phyloP scores from a whole-genome alignment of 2,113 vertebrate species.

The Lycocorax pyrrhopterus region DNA sequence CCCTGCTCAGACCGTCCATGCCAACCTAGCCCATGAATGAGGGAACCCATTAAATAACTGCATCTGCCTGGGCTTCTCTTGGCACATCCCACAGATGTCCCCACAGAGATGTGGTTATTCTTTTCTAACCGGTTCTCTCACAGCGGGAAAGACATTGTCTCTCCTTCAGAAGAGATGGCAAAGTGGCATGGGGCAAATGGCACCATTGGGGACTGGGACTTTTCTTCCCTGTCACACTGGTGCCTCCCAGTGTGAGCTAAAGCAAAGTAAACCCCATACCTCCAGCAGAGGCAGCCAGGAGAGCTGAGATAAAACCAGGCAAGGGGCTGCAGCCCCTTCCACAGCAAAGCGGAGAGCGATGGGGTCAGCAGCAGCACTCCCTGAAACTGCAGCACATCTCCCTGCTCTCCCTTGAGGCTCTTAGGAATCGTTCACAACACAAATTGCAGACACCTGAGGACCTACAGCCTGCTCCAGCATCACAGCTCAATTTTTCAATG shows the following conservation, averaged over 20 bases:
- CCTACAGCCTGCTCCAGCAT: background rate
- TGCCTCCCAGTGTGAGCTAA: background rate
- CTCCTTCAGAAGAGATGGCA: background rate
- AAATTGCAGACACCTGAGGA: background rate
- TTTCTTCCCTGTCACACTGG: background rate
- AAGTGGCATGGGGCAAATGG: accelerated
- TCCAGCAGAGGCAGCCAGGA: background rate
- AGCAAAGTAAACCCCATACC: background rate
- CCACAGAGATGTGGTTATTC: background rate
- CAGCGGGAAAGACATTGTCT: background rate
- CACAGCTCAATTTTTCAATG: background rate
- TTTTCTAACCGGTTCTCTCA: background rate
- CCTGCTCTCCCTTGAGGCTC: background rate
- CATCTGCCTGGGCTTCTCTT: background rate
- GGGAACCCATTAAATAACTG: background rate
- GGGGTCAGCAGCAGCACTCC: background rate
- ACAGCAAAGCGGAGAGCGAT: accelerated
- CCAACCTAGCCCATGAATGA: background rate
- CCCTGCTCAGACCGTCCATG: background rate
- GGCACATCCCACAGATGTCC: background rate
- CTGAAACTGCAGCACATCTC: background rate
- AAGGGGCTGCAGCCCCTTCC: background rate
- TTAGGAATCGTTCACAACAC: background rate
- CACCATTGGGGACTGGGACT: accelerated
- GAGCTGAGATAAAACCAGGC: background rate